A percentile compares a stretch with the other conserved stretches of the same genome.
Conservation (phyloP, 1,140 invertebrate genomes). For the Ceratosolen solmsi region DNA sequence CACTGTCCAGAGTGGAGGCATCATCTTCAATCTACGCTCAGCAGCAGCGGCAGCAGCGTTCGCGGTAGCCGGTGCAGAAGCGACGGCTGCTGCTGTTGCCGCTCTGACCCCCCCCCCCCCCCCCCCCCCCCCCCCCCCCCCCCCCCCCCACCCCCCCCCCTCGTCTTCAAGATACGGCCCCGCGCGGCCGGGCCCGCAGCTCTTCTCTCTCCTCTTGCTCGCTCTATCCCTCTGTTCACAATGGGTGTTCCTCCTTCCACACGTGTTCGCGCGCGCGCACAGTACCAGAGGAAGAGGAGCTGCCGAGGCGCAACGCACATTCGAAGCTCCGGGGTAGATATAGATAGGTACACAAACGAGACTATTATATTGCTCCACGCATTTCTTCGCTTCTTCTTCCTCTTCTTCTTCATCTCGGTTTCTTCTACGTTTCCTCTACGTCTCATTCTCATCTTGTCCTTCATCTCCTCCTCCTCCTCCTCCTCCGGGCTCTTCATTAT, state of each 20-base stretch:
- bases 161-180: too few species aligned
- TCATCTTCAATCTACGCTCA: conserved; percentile 10
- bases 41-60: not conserved
- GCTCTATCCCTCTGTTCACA: conserved; percentile 17
- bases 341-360: conserved; percentile 32
- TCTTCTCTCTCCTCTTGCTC: not conserved
- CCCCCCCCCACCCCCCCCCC: not conserved
- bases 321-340: not conserved
- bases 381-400: not conserved
- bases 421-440: too few species aligned
- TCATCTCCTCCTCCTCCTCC: not conserved
- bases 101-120: not conserved
- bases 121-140: not conserved
- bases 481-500: not conserved
- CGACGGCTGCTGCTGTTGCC: not conserved
- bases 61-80: conserved; percentile 23
- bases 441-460: not conserved
- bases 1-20: conserved; percentile 37
- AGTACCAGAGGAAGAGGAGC: conserved; percentile 19
- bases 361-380: conserved; percentile 36
- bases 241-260: conserved; percentile 33
- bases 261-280: not conserved
- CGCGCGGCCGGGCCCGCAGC: too few species aligned
- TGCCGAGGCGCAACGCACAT: conserved; percentile 15
- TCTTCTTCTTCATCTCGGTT: not conserved